phyloP scores from a whole-genome alignment of 2,113 vertebrate species.

The Phainopepla nitens region DNA sequence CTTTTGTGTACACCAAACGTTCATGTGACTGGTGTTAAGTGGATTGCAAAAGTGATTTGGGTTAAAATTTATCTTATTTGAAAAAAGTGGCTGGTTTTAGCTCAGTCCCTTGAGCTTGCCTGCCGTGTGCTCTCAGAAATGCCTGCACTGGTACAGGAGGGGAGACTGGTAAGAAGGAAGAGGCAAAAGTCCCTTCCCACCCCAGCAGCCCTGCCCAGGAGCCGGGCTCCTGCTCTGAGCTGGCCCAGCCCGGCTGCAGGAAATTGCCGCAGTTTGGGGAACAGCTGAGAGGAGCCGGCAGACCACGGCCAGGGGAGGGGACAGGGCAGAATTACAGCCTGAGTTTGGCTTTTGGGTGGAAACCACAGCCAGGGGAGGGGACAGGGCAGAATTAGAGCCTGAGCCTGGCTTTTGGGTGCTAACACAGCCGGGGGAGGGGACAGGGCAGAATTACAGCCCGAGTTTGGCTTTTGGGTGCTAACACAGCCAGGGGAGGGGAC shows the following conservation, averaged over 20 bases:
- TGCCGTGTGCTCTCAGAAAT: accelerated
- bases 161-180: accelerated
- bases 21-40: not conserved
- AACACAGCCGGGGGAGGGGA: no score
- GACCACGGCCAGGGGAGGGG: no score
- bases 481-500: no score
- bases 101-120: not conserved
- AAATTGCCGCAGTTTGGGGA: not conserved
- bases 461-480: no score
- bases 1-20: not conserved
- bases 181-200: accelerated
- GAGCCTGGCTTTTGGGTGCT: no score
- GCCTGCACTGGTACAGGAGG: accelerated
- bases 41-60: not conserved
- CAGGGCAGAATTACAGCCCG: no score
- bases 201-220: not conserved
- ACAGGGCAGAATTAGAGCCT: no score
- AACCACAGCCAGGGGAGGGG: no score
- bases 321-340: no score
- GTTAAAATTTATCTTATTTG: not conserved
- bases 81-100: not conserved
- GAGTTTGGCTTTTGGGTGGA: no score
- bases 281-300: not conserved
- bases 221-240: not conserved
- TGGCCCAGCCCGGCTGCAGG: not conserved